Conservation (phyloP, 2,113 vertebrate species). For the Mesocricetus auratus region DNA sequence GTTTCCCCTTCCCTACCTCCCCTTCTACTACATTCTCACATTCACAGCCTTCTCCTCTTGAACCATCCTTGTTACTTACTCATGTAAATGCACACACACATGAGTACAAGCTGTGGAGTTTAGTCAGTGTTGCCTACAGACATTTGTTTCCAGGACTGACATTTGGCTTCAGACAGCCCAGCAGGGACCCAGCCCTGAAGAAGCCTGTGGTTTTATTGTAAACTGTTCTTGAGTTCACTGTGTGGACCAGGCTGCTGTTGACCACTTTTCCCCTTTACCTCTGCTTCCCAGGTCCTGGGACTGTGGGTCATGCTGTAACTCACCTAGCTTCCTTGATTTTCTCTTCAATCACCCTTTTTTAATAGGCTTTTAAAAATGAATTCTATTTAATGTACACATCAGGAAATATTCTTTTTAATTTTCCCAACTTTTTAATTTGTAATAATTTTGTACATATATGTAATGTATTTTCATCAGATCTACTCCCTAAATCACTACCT, state of each 20-base stretch:
- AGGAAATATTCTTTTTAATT: background rate
- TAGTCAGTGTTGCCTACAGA: background rate
- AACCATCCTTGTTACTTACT: background rate
- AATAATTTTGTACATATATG: background rate
- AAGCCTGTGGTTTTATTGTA: background rate
- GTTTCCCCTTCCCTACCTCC: background rate
- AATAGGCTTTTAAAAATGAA: background rate
- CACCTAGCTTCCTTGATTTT: background rate
- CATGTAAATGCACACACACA: background rate
- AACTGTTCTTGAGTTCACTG: background rate
- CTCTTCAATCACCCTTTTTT: background rate
- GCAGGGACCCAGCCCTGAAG: background rate
- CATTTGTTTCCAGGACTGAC: background rate
- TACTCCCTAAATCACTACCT: background rate
- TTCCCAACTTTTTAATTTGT: background rate
- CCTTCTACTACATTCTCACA: too few species aligned
- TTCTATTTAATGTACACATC: background rate
- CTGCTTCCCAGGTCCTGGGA: background rate
- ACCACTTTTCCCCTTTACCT: background rate
- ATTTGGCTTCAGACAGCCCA: background rate
- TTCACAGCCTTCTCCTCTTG: background rate
- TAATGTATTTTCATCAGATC: background rate
- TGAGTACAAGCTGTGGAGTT: background rate
- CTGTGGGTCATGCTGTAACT: background rate
- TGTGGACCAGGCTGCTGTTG: background rate